Conservation (phyloP, 2,888 invertebrate species). For the Brenthis ino region DNA sequence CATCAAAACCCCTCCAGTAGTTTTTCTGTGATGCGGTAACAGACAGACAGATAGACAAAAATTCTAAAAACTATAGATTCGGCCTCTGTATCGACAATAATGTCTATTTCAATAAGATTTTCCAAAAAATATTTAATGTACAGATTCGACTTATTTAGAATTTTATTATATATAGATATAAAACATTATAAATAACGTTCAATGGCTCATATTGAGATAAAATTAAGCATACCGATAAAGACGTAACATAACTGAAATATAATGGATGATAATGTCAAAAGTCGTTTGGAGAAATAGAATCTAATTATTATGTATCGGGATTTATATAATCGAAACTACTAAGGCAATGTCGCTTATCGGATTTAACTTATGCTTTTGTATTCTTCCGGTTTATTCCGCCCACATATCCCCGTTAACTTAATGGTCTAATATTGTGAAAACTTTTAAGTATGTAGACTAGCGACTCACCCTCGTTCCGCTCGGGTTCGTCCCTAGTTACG, state of each 20-base stretch:
- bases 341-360: constrained; percentile 10
- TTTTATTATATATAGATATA: no score
- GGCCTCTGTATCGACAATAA: no score
- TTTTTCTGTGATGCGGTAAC: no score
- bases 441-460: no score
- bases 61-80: no score
- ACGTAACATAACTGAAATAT: constrained; percentile 52
- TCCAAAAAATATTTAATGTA: no score
- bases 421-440: not conserved
- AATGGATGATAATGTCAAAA: constrained; percentile 70
- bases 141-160: no score
- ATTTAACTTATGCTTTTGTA: constrained; percentile 5
- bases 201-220: constrained; percentile 27
- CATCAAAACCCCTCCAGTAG: no score
- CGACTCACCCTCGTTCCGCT: no score
- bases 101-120: no score
- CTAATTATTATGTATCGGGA: constrained; percentile 27
- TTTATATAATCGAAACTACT: constrained; percentile 33
- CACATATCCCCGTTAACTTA: constrained; percentile 3
- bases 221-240: constrained; percentile 49
- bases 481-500: no score
- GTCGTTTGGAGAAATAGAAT: constrained; percentile 58
- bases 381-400: constrained; percentile 18
- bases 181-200: constrained; percentile 14
- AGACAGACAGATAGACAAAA: no score